These are phyloP conservation scores for Drusus annulatus DNA, from an alignment of 1,140 invertebrate species.

Conservation along the genomic window DNA sequence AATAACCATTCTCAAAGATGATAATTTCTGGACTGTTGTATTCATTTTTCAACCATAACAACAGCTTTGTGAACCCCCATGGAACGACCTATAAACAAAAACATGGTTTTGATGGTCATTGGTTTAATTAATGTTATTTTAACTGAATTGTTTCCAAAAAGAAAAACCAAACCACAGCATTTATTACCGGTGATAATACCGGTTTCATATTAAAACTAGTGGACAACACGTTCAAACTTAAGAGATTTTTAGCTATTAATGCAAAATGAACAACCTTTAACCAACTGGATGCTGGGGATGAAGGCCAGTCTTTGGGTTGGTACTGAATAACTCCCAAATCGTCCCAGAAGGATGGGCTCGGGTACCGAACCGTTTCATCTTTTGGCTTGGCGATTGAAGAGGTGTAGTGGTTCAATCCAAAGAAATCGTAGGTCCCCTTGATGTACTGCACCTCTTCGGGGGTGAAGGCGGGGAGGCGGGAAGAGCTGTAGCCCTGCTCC, in stretches of 20 bases:
- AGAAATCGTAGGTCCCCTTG: slow-evolving; percentile 75
- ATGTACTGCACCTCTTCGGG: slow-evolving; percentile 71
- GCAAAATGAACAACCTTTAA: slow-evolving; percentile 4
- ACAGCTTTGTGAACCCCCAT: slow-evolving; percentile 74
- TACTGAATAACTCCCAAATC: neutral
- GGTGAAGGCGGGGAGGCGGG: slow-evolving; percentile 74
- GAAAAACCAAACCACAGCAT: neutral
- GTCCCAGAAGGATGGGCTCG: slow-evolving; percentile 31
- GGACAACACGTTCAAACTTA: neutral
- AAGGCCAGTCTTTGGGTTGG: neutral
- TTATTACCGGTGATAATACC: neutral
- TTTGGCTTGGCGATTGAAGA: slow-evolving; percentile 67
- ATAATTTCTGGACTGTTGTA: slow-evolving; percentile 76
- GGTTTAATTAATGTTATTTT: no score
- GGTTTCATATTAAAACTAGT: neutral
- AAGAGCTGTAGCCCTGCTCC: slow-evolving; percentile 71
- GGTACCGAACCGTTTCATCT: slow-evolving; percentile 64
- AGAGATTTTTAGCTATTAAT: neutral
- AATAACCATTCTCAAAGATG: slow-evolving; percentile 79
- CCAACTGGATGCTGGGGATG: neutral
- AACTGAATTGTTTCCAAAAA: neutral
- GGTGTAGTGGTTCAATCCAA: slow-evolving; percentile 76
- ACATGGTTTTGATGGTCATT: no score
- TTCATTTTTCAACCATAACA: slow-evolving; percentile 76
- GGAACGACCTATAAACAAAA: slow-evolving; percentile 67